These are phyloP conservation scores for Lepidocyrtinus sp. DNA, from an alignment of 2,888 invertebrate genomes.

Conservation along the genomic window DNA sequence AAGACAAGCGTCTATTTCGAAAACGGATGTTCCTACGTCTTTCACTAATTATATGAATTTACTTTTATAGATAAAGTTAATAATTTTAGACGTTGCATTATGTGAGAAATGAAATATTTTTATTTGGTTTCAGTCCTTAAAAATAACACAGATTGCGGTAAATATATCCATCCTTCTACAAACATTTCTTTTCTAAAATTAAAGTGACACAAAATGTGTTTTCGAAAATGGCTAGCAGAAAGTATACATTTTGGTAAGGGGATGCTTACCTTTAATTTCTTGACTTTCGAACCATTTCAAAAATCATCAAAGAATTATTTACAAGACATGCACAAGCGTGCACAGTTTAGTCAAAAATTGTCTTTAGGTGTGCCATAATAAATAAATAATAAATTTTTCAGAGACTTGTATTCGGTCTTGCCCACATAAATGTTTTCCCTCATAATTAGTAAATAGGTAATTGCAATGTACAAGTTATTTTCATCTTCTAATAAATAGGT, in stretches of 20 bases:
- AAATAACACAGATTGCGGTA: constrained; percentile 50
- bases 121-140: constrained; percentile 43
- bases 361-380: neutral
- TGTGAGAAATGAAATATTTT: constrained; percentile 23
- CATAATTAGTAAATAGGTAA: neutral
- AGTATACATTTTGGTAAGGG: neutral
- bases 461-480: neutral
- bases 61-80: too few relatives aligned
- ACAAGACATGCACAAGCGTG: neutral
- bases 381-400: neutral
- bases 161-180: constrained; percentile 22
- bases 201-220: neutral
- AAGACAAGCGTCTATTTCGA: too few relatives aligned
- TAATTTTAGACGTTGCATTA: too few relatives aligned
- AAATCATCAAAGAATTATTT: neutral
- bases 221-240: neutral
- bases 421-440: neutral
- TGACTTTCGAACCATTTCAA: too few relatives aligned
- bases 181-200: neutral
- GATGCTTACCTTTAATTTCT: too few relatives aligned
- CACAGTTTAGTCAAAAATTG: neutral
- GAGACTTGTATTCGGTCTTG: neutral
- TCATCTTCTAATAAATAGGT: neutral
- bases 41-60: too few relatives aligned
- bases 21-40: too few relatives aligned